Conservation (phyloP, 2,113 vertebrate genomes). For the Callipepla squamata region DNA sequence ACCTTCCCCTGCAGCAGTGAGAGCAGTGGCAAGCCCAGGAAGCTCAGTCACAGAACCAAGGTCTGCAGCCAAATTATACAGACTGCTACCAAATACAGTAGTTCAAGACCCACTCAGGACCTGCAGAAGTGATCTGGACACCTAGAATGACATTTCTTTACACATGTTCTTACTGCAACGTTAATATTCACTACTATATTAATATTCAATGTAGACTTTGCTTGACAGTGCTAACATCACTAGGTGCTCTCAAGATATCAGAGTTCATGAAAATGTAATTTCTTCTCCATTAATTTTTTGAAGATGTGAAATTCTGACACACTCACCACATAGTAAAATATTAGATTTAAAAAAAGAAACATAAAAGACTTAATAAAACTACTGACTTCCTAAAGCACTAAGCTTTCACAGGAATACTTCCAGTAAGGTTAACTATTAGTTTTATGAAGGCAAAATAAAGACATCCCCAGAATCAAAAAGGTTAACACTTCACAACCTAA, state of each 20-base stretch:
- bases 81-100: rapidly evolving
- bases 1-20: not conserved
- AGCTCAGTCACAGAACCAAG: not conserved
- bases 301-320: not conserved
- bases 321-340: not conserved
- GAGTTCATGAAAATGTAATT: not conserved
- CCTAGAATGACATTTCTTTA: not conserved
- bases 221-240: not conserved
- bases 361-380: not conserved
- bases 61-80: not conserved
- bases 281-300: not conserved
- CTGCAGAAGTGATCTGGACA: not conserved
- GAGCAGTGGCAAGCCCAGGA: not conserved
- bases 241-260: not conserved
- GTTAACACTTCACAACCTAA: too few relatives aligned
- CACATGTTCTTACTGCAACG: not conserved
- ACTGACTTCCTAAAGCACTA: not conserved
- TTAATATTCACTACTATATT: not conserved
- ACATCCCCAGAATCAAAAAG: not conserved
- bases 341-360: not conserved
- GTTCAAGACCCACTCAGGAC: not conserved
- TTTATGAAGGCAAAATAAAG: not conserved
- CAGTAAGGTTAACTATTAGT: not conserved
- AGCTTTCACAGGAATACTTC: not conserved
- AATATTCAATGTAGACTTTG: not conserved